phyloP scores from a whole-genome alignment of 2,113 vertebrate species.

The Phrynosoma platyrhinos region DNA sequence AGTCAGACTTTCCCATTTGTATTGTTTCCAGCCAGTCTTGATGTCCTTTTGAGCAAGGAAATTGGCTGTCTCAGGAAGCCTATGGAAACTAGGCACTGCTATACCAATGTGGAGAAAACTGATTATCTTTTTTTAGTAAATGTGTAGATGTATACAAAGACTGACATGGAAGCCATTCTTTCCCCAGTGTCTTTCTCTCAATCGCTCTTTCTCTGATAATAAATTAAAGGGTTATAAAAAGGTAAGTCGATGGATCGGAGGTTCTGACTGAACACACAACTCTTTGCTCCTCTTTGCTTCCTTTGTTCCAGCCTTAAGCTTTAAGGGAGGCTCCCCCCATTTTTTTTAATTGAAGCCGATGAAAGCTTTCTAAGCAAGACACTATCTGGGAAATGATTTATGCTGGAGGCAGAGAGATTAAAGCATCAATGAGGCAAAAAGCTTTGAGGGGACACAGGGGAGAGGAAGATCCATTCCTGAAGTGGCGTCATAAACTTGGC shows the following conservation, averaged over 20 bases:
- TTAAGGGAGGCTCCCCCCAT: neutral
- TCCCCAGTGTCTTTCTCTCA: neutral
- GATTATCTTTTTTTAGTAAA: neutral
- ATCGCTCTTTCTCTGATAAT: slow-evolving; percentile 13
- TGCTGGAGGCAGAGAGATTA: slow-evolving; percentile 52
- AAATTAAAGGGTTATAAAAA: slow-evolving; percentile 31
- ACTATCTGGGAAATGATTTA: slow-evolving; percentile 54
- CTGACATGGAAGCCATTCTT: neutral
- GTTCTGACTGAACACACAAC: slow-evolving; percentile 20
- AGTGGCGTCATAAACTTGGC: slow-evolving; percentile 27
- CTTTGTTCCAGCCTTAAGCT: slow-evolving; percentile 28
- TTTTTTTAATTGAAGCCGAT: slow-evolving; percentile 51
- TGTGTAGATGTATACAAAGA: neutral
- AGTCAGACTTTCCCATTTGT: neutral
- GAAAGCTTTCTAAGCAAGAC: slow-evolving; percentile 58
- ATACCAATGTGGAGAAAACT: neutral
- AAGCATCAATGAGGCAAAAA: slow-evolving; percentile 45
- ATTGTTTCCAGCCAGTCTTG: neutral
- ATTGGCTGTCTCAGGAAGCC: neutral
- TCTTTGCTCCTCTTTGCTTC: slow-evolving; percentile 3
- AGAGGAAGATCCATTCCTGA: slow-evolving; percentile 40
- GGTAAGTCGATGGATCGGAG: neutral
- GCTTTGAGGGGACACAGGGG: slow-evolving; percentile 36
- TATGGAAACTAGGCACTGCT: neutral
- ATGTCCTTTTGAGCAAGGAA: neutral